Evolutionary conservation across 2,113 vertebrate species (phyloP), one percentile per base, ranked within the genome.

Genomic region (Tachysurus fulvidraco): DNA sequence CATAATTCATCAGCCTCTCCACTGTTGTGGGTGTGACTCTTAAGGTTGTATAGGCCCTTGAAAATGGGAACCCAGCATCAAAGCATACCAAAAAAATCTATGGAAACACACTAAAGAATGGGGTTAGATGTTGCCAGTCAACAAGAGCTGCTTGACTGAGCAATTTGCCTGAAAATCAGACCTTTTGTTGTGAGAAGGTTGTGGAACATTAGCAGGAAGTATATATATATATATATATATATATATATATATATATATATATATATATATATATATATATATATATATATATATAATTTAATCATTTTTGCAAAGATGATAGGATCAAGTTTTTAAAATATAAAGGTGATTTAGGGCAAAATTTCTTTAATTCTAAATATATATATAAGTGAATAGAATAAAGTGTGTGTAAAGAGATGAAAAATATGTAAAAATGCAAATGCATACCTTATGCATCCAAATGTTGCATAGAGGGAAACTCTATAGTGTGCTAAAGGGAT

Each of bases 51-150:
- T 82, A 80, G 80, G 30, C 69, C 21, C 76, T 87, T 86, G 78
- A 78, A 87, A 89, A 90, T 87, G 62, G 84, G 81, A 60, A 87
- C 71, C 83, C 83, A 50, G 67, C 90, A 90, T 88, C 90, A 90
- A 89, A 90, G 90, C 90, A 88, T 90, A 88, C 90, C 90, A 67
- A 86, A 77, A 82, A 88, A 84, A 90, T 83, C 88, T 88, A 90
- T 89, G 90, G 90, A 91, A 91, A 91, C 89, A 50, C 80, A 84
- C 82, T 81, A 91, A 90, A 87, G 88, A 84, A 87, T 88, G 79
- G 54, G 54, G 69, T 67, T 87, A 88, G 85, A 88, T 88, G 86
- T 89, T 87, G 82, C 74, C 78, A 83, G 86, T 89, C 86, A 78
- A 89, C 83, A 85, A 83, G 80, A 89, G 78, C 77, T 86, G 74